Evolutionary conservation across 2,797 vertebrate genomes (phyloP).

Genomic region (Smutsia gigantea): DNA sequence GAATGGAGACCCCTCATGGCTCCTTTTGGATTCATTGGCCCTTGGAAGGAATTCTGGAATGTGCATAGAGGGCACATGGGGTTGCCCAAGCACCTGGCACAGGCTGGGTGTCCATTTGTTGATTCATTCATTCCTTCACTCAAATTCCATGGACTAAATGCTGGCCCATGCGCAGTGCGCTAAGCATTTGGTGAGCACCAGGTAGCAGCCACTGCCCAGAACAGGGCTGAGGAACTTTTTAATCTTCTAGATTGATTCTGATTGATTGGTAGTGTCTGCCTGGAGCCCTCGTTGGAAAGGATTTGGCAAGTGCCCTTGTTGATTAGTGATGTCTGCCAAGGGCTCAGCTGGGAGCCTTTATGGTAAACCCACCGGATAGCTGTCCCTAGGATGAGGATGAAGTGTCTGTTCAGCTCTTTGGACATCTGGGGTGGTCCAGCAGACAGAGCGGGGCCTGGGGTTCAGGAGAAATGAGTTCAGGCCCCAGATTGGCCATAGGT

Average conservation of each 20-base stretch:
- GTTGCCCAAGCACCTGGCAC: neutral
- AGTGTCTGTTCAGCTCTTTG: neutral
- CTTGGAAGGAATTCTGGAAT: neutral
- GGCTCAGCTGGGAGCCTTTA: conserved; percentile 23
- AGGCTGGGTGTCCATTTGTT: neutral
- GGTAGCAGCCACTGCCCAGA: neutral
- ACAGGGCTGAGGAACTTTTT: neutral
- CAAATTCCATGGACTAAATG: neutral
- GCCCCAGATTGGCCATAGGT: neutral
- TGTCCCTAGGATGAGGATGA: neutral
- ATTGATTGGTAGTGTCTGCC: conserved; percentile 61
- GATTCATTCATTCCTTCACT: neutral
- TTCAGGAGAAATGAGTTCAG: neutral
- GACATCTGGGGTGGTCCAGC: neutral
- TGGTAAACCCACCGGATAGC: neutral
- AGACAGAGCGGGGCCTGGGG: neutral
- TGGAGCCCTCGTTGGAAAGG: neutral
- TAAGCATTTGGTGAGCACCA: neutral
- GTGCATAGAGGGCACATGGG: neutral
- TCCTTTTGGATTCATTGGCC: neutral
- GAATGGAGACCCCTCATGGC: fast-evolving
- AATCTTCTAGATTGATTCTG: neutral
- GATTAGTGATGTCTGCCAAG: conserved; percentile 76
- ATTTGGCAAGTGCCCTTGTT: neutral
- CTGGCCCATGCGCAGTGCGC: neutral